phyloP scores from a whole-genome alignment of 2,113 vertebrate species.

The Glaucidium brasilianum region DNA sequence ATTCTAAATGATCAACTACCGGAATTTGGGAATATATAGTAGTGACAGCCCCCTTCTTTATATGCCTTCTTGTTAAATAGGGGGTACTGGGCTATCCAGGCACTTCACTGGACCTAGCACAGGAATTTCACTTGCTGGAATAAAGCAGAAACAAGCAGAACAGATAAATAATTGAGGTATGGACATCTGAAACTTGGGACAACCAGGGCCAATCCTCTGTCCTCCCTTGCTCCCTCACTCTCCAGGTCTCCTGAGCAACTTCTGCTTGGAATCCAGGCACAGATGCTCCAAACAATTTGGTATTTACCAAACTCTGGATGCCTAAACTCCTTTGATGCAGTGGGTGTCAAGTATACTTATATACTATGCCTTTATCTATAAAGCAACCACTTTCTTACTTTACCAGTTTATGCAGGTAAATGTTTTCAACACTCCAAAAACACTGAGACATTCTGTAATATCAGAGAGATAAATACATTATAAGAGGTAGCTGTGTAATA shows the following conservation, averaged over 20 bases:
- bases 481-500: not conserved
- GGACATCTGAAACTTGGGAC: not conserved
- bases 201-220: not conserved
- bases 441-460: not conserved
- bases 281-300: not conserved
- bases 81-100: not conserved
- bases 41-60: not conserved
- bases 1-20: not conserved
- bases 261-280: not conserved
- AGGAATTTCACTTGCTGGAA: not conserved
- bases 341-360: not conserved
- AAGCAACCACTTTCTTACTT: not conserved
- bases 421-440: not conserved
- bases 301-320: not conserved
- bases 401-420: not conserved
- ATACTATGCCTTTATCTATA: not conserved
- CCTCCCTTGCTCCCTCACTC: not conserved
- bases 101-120: not conserved
- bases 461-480: not conserved
- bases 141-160: not conserved
- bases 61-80: not conserved
- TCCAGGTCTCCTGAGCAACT: not conserved
- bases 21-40: not conserved
- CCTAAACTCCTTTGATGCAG: not conserved
- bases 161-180: not conserved